A percentile compares a stretch with the other conserved stretches of the same genome.
Conservation (phyloP, 2,797 vertebrate genomes). For the Silurus aristotelis region DNA sequence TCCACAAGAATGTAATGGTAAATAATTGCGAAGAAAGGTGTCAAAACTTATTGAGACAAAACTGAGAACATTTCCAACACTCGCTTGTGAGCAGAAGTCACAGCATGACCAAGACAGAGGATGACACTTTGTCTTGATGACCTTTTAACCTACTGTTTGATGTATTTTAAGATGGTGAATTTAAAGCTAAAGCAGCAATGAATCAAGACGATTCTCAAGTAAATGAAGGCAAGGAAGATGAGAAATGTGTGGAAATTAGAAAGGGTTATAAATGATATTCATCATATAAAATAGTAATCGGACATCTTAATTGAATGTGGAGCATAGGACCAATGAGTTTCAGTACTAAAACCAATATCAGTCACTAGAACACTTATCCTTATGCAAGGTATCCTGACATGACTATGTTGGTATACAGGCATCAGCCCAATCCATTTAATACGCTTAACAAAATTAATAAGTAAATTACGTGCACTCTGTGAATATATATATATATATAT, state of each 20-base stretch:
- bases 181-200: background rate
- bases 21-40: conserved; percentile 1
- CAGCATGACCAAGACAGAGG: background rate
- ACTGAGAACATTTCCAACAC: background rate
- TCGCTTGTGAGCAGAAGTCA: background rate
- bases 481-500: background rate
- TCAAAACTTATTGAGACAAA: background rate
- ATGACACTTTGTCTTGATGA: background rate
- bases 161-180: background rate
- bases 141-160: background rate
- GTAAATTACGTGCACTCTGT: background rate
- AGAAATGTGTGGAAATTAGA: background rate
- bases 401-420: background rate
- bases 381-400: no score
- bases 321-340: background rate
- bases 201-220: background rate
- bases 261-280: no score
- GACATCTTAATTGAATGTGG: no score
- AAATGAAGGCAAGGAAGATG: background rate
- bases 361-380: background rate
- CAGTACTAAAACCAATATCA: background rate
- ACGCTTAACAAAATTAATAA: background rate
- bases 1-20: background rate
- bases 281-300: no score
- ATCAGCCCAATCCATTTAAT: background rate